phyloP scores from a whole-genome alignment of 2,113 vertebrate species.

The Chaenocephalus aceratus region DNA sequence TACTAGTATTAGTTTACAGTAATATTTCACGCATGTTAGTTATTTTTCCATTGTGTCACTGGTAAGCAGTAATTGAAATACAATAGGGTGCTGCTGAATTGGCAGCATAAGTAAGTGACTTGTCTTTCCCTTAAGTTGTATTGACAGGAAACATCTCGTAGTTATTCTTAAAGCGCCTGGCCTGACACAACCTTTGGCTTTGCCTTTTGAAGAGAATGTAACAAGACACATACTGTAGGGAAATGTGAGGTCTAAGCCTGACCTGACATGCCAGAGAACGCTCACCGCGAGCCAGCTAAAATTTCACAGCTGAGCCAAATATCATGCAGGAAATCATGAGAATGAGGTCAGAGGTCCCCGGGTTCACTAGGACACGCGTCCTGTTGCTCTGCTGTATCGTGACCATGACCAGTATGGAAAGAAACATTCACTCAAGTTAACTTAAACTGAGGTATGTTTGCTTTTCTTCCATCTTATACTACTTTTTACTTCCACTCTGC shows the following conservation, averaged over 20 bases:
- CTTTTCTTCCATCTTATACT: background rate
- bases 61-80: background rate
- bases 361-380: slow-evolving; percentile 21
- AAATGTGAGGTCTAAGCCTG: slow-evolving; percentile 49
- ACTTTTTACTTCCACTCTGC: background rate
- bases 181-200: slow-evolving; percentile 61
- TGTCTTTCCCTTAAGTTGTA: background rate
- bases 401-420: background rate
- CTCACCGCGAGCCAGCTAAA: slow-evolving; percentile 35
- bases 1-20: background rate
- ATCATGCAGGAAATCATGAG: slow-evolving; percentile 28
- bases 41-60: background rate
- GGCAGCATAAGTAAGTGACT: background rate
- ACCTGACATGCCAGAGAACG: slow-evolving; percentile 33
- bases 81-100: slow-evolving; percentile 1
- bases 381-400: background rate
- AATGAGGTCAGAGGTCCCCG: slow-evolving; percentile 45
- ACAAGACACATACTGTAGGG: slow-evolving; percentile 57
- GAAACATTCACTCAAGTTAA: background rate
- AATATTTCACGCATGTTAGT: background rate
- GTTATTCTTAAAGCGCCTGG: slow-evolving; percentile 47
- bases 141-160: background rate
- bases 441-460: background rate
- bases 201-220: slow-evolving; percentile 49
- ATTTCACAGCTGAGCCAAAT: slow-evolving; percentile 53